A percentile compares a stretch with the other conserved stretches of the same genome.
phyloP scores from a whole-genome alignment of 1,140 invertebrate species.

The Melipona quadrifasciata region DNA sequence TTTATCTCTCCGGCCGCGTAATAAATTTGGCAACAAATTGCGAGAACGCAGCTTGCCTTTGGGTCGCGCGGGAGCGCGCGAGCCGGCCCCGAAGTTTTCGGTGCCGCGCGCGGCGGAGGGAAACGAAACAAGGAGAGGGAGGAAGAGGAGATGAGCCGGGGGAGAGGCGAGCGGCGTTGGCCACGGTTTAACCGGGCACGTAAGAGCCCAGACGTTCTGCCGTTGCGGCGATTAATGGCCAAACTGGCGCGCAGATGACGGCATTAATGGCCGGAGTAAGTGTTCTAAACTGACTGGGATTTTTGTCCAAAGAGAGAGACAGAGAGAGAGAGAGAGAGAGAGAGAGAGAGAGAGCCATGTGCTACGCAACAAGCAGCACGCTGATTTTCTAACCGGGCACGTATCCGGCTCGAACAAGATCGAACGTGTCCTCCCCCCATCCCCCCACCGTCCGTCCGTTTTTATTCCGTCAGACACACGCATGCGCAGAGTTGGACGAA shows the following conservation, averaged over 20 bases:
- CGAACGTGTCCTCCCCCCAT: background rate
- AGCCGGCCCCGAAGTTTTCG: background rate
- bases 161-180: slow-evolving; percentile 7
- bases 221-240: slow-evolving; percentile 60
- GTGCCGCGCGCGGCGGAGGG: background rate
- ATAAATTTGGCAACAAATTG: slow-evolving; percentile 71
- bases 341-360: slow-evolving; percentile 1
- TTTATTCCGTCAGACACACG: background rate
- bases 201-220: slow-evolving; percentile 55
- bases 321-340: slow-evolving; percentile 18
- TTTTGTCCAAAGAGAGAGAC: slow-evolving; percentile 39
- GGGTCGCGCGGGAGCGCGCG: slow-evolving; percentile 2
- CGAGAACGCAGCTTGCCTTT: slow-evolving; percentile 66
- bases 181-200: slow-evolving; percentile 60
- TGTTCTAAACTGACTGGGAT: slow-evolving; percentile 60
- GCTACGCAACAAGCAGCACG: background rate
- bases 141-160: background rate
- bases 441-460: background rate
- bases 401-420: background rate
- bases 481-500: no score
- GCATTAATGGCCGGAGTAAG: slow-evolving; percentile 62
- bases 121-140: background rate
- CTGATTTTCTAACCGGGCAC: slow-evolving; percentile 23
- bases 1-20: slow-evolving; percentile 61
- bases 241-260: slow-evolving; percentile 62